Evolutionary conservation across 2,113 vertebrate genomes (phyloP).

Genomic region (Anseranas semipalmata): DNA sequence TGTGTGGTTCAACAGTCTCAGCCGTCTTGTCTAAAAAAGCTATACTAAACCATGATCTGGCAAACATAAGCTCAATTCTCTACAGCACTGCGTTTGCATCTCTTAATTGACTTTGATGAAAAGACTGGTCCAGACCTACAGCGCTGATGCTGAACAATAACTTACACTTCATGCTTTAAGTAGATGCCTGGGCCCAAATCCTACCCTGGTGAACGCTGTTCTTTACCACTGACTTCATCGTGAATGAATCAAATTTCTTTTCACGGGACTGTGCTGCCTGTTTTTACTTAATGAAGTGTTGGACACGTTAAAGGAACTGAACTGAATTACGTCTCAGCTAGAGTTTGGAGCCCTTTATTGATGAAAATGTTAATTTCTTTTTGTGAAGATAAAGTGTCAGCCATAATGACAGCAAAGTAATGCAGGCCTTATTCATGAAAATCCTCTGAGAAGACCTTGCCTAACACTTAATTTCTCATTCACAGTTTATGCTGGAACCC

Average conservation of each 20-base stretch:
- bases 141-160: neutral
- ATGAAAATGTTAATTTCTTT: slow-evolving; percentile 59
- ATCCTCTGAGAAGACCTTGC: neutral
- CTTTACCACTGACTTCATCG: slow-evolving; percentile 34
- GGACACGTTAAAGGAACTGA: slow-evolving; percentile 31
- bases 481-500: slow-evolving; percentile 33
- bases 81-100: neutral
- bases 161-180: neutral
- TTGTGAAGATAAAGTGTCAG: slow-evolving; percentile 47
- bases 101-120: slow-evolving; percentile 46
- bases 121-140: neutral
- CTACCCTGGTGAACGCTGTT: neutral
- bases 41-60: neutral
- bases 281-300: slow-evolving; percentile 66
- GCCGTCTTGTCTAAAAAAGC: neutral
- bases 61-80: neutral
- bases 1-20: neutral
- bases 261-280: neutral
- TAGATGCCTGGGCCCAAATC: neutral
- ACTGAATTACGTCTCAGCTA: slow-evolving; percentile 55
- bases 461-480: slow-evolving; percentile 58
- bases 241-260: slow-evolving; percentile 39
- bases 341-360: slow-evolving; percentile 54
- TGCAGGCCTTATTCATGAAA: slow-evolving; percentile 35
- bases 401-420: slow-evolving; percentile 47